Evolutionary conservation across 2,113 vertebrate species (phyloP).

Genomic region (Rhegmatorhina hoffmannsi): DNA sequence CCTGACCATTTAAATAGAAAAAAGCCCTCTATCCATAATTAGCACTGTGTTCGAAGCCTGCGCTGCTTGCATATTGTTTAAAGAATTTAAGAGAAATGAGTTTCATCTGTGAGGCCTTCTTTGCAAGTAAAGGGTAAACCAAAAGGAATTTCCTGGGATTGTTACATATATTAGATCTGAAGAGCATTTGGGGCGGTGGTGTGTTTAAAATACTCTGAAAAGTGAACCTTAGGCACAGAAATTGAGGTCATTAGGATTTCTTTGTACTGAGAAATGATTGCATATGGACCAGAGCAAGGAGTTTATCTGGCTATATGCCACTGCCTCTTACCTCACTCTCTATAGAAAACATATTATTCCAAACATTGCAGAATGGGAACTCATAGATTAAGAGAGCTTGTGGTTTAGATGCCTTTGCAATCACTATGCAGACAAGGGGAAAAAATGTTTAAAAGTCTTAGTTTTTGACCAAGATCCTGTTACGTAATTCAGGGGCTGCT

Average conservation of each 20-base stretch:
- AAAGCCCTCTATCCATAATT: background rate
- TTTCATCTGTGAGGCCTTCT: conserved; percentile 39
- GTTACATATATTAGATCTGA: conserved; percentile 46
- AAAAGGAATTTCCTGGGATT: conserved; percentile 66
- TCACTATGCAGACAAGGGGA: background rate
- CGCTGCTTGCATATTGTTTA: conserved; percentile 6
- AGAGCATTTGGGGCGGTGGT: background rate
- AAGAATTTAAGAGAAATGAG: conserved; percentile 42
- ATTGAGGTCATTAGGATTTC: conserved; percentile 39
- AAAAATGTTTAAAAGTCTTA: background rate
- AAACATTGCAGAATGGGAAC: conserved; percentile 27
- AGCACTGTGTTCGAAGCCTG: background rate
- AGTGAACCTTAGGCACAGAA: conserved; percentile 21
- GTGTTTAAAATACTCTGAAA: conserved; percentile 38
- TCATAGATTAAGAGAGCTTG: background rate
- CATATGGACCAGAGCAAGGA: conserved; percentile 15
- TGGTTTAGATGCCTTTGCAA: conserved; percentile 41
- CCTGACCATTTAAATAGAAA: conserved; percentile 16
- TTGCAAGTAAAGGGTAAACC: conserved; percentile 53
- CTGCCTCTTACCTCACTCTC: conserved; percentile 20
- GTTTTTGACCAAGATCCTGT: background rate
- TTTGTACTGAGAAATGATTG: conserved; percentile 34
- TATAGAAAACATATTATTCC: conserved; percentile 39
- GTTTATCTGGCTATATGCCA: conserved; percentile 42
- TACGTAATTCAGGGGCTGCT: background rate